phyloP scores from a whole-genome alignment of 2,797 vertebrate genomes.

The Lepidocolaptes lacrymiger region DNA sequence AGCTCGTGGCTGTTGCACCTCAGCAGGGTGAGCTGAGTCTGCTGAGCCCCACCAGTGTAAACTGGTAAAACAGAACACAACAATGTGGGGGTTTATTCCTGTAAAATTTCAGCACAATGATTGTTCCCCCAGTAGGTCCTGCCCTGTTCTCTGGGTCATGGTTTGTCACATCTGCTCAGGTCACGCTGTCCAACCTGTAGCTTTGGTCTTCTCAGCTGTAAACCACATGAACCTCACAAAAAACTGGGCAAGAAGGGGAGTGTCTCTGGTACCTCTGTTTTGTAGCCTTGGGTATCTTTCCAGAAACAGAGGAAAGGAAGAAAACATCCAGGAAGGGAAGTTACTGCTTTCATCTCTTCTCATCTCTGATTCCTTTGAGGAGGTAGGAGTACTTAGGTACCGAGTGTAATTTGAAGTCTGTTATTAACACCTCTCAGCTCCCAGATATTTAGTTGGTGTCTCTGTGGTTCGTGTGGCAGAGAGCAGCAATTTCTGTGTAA shows the following conservation, averaged over 20 bases:
- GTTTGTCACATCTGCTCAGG: background rate
- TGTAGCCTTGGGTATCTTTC: background rate
- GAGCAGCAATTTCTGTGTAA: background rate
- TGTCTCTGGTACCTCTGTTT: accelerated
- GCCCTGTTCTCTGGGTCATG: background rate
- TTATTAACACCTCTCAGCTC: background rate
- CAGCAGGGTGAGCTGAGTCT: background rate
- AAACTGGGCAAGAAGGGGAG: background rate
- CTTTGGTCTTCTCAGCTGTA: background rate
- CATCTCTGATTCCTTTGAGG: background rate
- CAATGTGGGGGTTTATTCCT: background rate
- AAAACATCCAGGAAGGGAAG: background rate
- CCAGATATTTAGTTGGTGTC: background rate
- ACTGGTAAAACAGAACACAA: background rate
- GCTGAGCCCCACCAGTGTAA: background rate
- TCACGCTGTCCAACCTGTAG: background rate
- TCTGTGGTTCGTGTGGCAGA: background rate
- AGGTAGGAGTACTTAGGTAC: background rate
- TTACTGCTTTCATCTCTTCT: background rate
- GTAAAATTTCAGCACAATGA: background rate
- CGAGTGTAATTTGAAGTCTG: background rate
- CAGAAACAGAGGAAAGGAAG: background rate
- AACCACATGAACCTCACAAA: background rate
- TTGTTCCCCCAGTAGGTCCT: background rate
- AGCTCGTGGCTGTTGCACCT: background rate